Evolutionary conservation across 2,888 invertebrate genomes (phyloP), one percentile per base, ranked within the genome.

Genomic region (Zaprionus obscuricornis): DNA sequence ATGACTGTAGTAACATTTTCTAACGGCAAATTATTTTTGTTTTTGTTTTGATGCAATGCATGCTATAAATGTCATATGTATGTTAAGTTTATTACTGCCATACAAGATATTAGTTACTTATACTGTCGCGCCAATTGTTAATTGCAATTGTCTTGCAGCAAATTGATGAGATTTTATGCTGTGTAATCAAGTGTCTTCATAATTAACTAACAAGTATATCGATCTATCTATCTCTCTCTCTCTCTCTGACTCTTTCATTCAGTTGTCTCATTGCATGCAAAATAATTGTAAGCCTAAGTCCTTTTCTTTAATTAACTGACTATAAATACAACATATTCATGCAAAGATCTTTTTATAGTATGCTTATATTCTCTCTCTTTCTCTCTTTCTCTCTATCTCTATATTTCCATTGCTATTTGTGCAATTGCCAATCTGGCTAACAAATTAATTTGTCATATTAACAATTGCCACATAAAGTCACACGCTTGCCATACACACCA

Each of bases 381-480:
- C n/a, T n/a, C n/a, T n/a, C n/a, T 14, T 39, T 42, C 14, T 42
- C 11, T 22, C 10, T 27, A n/a, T 26, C n/a, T n/a, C n/a, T n/a
- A n/a, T n/a, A n/a, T n/a, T n/a, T n/a, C n/a, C n/a, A 66, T 16
- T 36, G 29, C 47, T 42, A 52, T 42, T n/a, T n/a, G 59, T 52
- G 57, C 63, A 57, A 33, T 66, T 65, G 59, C 57, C 66, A 85
- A 72, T 85, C 74, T 70, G 78, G 78, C 67, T 84, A 87, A 78
- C 86, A 86, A 86, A 85, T 85, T 85, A 87, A 87, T 87, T 85
- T 84, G 78, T 85, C 86, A 87, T 78, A 84, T 87, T 74, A 76
- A 73, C 68, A 74, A 77, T 82, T 71, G 66, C 69, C 63, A 54
- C 77, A 79, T 66, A 72, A 76, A 81, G 74, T 85, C 85, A 79